Conservation (phyloP, 2,888 invertebrate species). For the Hedya salicella region DNA sequence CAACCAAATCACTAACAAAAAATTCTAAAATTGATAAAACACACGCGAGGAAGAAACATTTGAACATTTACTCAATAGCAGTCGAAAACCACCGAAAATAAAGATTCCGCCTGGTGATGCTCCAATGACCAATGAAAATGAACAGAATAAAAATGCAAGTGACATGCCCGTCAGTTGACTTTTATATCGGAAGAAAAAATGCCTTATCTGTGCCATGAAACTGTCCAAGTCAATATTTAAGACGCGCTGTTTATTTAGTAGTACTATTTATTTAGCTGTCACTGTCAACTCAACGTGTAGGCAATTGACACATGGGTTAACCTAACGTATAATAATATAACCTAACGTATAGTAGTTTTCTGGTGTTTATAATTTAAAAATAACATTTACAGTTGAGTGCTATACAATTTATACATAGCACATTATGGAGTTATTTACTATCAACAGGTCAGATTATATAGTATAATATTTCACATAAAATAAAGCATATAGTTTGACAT, state of each 20-base stretch:
- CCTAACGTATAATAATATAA: slow-evolving; percentile 21
- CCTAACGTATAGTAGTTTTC: slow-evolving; percentile 1
- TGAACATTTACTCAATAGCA: slow-evolving; percentile 53
- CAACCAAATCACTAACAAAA: slow-evolving; percentile 53
- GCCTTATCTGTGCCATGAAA: slow-evolving; percentile 21
- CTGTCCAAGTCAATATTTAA: neutral
- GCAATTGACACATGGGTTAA: slow-evolving; percentile 13
- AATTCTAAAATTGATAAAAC: slow-evolving; percentile 48
- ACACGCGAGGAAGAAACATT: slow-evolving; percentile 54
- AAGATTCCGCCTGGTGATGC: slow-evolving; percentile 43
- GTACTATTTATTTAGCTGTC: neutral
- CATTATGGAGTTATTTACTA: slow-evolving; percentile 88
- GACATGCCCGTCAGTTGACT: slow-evolving; percentile 39
- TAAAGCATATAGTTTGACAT: neutral
- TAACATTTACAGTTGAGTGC: neutral
- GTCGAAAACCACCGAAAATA: slow-evolving; percentile 57
- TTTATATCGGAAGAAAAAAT: slow-evolving; percentile 2
- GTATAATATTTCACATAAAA: neutral
- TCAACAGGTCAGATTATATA: slow-evolving; percentile 85
- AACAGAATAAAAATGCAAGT: slow-evolving; percentile 41
- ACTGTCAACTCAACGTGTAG: slow-evolving; percentile 25
- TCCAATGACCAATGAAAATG: slow-evolving; percentile 41
- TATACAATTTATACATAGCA: slow-evolving; percentile 23
- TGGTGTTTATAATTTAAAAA: neutral
- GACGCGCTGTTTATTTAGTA: neutral